phyloP scores from a whole-genome alignment of 2,113 vertebrate genomes.

The Irena cyanogastra region DNA sequence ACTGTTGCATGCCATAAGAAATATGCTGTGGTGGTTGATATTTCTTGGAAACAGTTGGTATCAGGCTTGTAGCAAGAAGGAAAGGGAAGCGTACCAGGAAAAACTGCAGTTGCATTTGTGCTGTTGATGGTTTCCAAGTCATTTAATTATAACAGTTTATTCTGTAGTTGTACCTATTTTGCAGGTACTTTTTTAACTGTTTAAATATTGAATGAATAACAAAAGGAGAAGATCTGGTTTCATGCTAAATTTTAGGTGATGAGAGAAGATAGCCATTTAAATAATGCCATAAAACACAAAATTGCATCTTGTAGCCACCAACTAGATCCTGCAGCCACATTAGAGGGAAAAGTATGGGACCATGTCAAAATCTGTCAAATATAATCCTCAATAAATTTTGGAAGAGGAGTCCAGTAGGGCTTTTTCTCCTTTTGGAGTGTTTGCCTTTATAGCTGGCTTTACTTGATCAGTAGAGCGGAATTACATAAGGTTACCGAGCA shows the following conservation, averaged over 20 bases:
- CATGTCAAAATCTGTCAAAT: neutral
- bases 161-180: neutral
- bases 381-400: neutral
- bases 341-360: neutral
- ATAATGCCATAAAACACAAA: neutral
- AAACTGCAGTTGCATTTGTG: neutral
- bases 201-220: neutral
- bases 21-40: neutral
- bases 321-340: neutral
- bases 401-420: neutral
- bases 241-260: neutral
- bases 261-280: neutral
- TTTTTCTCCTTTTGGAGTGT: neutral
- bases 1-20: neutral
- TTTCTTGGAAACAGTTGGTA: neutral
- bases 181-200: neutral
- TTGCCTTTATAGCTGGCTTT: neutral
- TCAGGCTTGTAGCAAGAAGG: neutral
- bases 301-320: neutral
- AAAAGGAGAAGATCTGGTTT: neutral
- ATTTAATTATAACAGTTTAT: neutral
- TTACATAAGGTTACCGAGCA: neutral
- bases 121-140: neutral
- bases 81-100: neutral
- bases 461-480: neutral